Percentiles rank a stretch among this genome's conserved stretches.
These are phyloP conservation scores for Teleogryllus occipitalis DNA, from an alignment of 1,140 invertebrate genomes.

Conservation along the genomic window DNA sequence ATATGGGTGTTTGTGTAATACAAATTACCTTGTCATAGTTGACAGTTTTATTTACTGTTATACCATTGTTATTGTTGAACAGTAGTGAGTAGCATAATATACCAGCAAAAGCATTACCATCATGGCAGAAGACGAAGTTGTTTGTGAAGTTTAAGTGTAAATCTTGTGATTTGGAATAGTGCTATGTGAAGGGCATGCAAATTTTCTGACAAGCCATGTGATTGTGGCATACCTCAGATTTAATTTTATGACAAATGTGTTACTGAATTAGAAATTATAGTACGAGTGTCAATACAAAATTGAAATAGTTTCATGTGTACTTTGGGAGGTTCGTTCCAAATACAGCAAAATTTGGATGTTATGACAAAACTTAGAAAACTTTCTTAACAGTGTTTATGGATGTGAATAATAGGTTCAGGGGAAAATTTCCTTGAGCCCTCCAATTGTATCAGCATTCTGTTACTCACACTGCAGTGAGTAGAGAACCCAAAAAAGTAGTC, in stretches of 20 bases:
- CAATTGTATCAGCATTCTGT: no score
- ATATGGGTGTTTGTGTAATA: not conserved
- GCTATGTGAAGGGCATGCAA: not conserved
- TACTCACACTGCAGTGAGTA: no score
- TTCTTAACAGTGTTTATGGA: no score
- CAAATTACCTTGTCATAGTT: not conserved
- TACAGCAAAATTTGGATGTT: no score
- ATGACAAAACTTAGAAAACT: no score
- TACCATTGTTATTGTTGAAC: not conserved
- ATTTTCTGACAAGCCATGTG: not conserved
- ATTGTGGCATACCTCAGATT: not conserved
- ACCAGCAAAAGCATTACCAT: not conserved
- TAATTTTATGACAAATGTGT: not conserved
- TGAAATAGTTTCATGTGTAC: not conserved
- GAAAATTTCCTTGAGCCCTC: no score
- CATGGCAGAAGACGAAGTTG: not conserved
- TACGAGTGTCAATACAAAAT: not conserved
- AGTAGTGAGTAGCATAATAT: not conserved
- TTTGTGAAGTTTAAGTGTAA: not conserved
- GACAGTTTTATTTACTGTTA: constrained; percentile 2
- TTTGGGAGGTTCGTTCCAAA: no score
- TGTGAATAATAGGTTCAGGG: no score
- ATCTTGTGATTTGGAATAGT: not conserved
- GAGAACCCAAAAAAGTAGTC: not conserved
- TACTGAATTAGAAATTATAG: no score